Evolutionary conservation across 2,797 vertebrate genomes (phyloP), one percentile per base, ranked within the genome.

Genomic region (Melanotaenia boesemani): DNA sequence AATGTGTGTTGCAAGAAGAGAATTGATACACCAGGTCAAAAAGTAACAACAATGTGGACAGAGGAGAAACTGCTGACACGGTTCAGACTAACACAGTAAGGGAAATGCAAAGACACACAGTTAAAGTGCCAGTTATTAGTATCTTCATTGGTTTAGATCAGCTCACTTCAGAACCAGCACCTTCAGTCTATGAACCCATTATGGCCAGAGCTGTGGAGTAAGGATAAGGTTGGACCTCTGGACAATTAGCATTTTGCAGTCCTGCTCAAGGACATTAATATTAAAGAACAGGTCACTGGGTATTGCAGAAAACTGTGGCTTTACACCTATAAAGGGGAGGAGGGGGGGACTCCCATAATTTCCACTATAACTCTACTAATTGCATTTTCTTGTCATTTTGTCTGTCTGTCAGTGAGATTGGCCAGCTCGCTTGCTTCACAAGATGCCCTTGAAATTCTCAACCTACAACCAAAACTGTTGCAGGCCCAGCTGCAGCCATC

Each of bases 391-490:
- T 30, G 26, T 55, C 44, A 57, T 70, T 28, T 44, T 44, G 4
- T 24, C 52, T 20, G 7, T 7, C 18, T 18, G 9, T 22, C 32
- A 9, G 24, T 61, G 13, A 44, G 7, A 18, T 30, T 36, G 52
- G 2, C 36, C 46, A 50, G 36, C 2, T 77, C 7, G 36, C 50
- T 69, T 46, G 46, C 56, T 73, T 66, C 44, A 58, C 26, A 5
- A 20, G 66, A 77, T 72, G 82, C 58, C 87, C 85, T 90, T 86
- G 81, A 88, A 70, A 81, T 34, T 48, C 66, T 80, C 46, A 67
- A 48, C 36, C 39, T 63, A 11, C 59, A 61, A 46, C 59, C 57
- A 36, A 63, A 82, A 65, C 56, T 79, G 74, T 72, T 80, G 72
- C 81, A 44, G 74, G 13, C 54, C 26, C 50, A 16, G 54, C 12